phyloP scores from a whole-genome alignment of 2,888 invertebrate genomes.

The Volucella zonaria region DNA sequence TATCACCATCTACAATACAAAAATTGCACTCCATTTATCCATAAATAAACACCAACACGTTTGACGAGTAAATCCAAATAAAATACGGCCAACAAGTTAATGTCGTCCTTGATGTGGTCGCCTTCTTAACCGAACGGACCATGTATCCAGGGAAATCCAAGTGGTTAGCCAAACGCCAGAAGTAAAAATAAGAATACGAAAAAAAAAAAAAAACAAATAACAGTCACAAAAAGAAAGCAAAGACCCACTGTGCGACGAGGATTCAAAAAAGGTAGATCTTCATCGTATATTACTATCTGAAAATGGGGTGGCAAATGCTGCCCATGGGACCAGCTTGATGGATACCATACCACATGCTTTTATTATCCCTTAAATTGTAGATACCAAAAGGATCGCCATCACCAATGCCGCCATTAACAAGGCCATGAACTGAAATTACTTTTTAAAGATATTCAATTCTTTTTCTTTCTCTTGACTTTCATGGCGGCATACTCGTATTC shows the following conservation, averaged over 20 bases:
- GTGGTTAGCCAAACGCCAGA: constrained; percentile 60
- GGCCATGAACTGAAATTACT: constrained; percentile 73
- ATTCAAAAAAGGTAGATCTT: constrained; percentile 55
- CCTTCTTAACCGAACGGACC: constrained; percentile 39
- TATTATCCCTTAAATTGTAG: constrained; percentile 77
- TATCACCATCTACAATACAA: constrained; percentile 34
- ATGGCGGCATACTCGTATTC: constrained; percentile 16
- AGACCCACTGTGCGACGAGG: background rate
- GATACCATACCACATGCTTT: constrained; percentile 82
- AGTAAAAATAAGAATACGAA: constrained; percentile 13
- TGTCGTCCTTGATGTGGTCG: constrained; percentile 38
- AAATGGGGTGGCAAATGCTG: constrained; percentile 82
- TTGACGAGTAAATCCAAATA: constrained; percentile 39
- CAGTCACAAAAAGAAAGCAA: background rate
- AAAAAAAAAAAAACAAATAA: constrained; percentile 14
- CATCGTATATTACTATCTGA: constrained; percentile 76
- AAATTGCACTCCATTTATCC: constrained; percentile 54
- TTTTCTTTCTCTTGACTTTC: constrained; percentile 25
- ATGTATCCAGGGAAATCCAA: constrained; percentile 71
- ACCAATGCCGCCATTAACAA: constrained; percentile 73
- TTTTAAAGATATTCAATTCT: constrained; percentile 70
- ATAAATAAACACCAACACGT: constrained; percentile 24
- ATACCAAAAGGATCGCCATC: constrained; percentile 70
- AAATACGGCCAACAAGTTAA: constrained; percentile 67
- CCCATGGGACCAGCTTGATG: constrained; percentile 82